Evolutionary conservation across 1,140 invertebrate genomes (phyloP).

Genomic region (Caenorhabditis latens): DNA sequence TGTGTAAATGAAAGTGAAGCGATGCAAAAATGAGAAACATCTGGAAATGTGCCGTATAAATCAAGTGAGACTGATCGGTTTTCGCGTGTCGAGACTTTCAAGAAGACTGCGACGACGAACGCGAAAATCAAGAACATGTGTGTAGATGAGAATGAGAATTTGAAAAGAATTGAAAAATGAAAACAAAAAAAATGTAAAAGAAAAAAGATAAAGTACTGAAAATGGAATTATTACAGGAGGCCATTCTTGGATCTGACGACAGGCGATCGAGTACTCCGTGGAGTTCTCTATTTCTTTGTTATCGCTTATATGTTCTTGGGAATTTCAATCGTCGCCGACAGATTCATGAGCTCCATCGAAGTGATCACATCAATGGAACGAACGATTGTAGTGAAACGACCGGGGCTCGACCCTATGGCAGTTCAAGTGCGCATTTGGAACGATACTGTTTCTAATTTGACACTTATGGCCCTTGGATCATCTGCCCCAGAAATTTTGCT

Average conservation of each 20-base stretch:
- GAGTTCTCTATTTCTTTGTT: slow-evolving; percentile 89
- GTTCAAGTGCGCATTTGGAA: slow-evolving; percentile 85
- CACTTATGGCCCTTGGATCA: slow-evolving; percentile 93
- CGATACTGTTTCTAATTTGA: slow-evolving; percentile 98
- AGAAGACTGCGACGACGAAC: background rate
- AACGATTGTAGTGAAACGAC: slow-evolving; percentile 78
- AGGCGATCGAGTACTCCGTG: slow-evolving; percentile 85
- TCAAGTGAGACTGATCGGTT: slow-evolving; percentile 52
- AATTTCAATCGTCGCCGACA: slow-evolving; percentile 96
- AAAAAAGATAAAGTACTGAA: background rate
- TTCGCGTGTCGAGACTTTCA: background rate
- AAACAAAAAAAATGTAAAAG: background rate
- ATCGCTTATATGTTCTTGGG: slow-evolving; percentile 96
- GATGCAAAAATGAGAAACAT: slow-evolving; percentile 50
- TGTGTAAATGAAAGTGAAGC: slow-evolving; percentile 49
- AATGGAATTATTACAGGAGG: slow-evolving; percentile 74
- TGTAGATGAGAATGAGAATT: background rate
- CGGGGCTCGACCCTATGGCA: slow-evolving; percentile 77
- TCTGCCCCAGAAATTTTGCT: slow-evolving; percentile 97
- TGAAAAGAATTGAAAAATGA: background rate
- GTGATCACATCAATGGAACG: slow-evolving; percentile 86
- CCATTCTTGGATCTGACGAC: slow-evolving; percentile 83
- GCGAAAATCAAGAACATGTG: slow-evolving; percentile 37
- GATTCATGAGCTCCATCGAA: slow-evolving; percentile 99
- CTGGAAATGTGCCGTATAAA: slow-evolving; percentile 41